These are phyloP conservation scores for Enteromius trimaculatus DNA, from an alignment of 2,797 vertebrate genomes.

Conservation along the genomic window DNA sequence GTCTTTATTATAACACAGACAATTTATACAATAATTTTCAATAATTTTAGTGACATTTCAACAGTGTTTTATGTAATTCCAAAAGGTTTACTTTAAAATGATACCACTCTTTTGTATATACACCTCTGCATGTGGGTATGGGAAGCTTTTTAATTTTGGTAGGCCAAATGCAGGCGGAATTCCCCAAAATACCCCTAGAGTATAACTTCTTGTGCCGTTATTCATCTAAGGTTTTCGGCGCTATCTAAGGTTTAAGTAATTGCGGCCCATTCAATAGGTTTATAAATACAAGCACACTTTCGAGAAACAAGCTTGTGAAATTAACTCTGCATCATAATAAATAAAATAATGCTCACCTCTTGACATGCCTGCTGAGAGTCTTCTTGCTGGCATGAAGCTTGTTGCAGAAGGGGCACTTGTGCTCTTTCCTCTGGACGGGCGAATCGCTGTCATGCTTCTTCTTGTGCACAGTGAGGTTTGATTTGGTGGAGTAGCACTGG, in stretches of 20 bases:
- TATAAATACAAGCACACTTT: background rate
- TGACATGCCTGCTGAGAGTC: slow-evolving; percentile 92
- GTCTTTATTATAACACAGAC: no score
- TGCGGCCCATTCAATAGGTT: background rate
- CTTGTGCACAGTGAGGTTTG: slow-evolving; percentile 95
- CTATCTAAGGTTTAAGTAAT: background rate
- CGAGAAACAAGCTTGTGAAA: background rate
- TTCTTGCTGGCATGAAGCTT: slow-evolving; percentile 97
- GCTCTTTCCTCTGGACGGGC: slow-evolving; percentile 91
- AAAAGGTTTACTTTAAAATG: no score
- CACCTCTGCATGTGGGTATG: no score
- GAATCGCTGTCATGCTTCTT: slow-evolving; percentile 88
- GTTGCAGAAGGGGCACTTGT: slow-evolving; percentile 94
- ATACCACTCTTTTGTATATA: no score
- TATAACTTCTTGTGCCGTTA: background rate
- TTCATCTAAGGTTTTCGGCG: background rate
- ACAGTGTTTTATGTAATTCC: no score
- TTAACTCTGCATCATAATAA: background rate
- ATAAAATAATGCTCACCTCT: slow-evolving; percentile 79
- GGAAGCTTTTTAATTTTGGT: no score
- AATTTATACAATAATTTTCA: no score
- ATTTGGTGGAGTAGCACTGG: slow-evolving; percentile 97
- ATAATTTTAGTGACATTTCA: no score
- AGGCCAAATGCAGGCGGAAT: no score
- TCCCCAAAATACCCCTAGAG: no score